A percentile compares a stretch with the other conserved stretches of the same genome.
These are phyloP conservation scores for Cremastobaeus sp. DNA, from an alignment of 2,888 invertebrate genomes.

Conservation along the genomic window DNA sequence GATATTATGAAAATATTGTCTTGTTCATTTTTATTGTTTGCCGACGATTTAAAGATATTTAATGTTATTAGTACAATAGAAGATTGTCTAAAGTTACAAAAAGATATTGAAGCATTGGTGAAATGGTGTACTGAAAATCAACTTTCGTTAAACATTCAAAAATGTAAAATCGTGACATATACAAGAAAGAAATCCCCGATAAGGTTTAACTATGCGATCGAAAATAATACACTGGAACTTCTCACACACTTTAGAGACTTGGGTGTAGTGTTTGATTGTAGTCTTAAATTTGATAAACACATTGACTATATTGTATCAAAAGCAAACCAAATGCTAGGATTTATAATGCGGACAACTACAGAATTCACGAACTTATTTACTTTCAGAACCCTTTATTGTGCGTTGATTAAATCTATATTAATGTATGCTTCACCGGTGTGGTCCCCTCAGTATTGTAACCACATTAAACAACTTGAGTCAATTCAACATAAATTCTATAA, in stretches of 20 bases:
- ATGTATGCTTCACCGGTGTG: background rate
- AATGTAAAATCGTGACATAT: conserved; percentile 1
- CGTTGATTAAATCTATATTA: background rate
- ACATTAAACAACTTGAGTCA: background rate
- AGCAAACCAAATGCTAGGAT: conserved; percentile 4
- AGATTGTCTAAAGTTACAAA: background rate
- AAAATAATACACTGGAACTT: background rate
- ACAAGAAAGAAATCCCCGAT: background rate
- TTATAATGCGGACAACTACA: background rate
- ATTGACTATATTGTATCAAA: background rate
- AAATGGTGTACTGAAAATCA: background rate
- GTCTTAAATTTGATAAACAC: conserved; percentile 5
- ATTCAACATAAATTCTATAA: background rate
- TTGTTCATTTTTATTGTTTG: conserved; percentile 1
- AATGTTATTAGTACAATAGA: background rate
- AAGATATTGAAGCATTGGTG: background rate
- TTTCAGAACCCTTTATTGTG: background rate
- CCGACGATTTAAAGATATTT: background rate
- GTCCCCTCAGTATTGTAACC: background rate
- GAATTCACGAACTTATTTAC: background rate
- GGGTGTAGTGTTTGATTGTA: background rate
- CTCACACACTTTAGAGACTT: background rate
- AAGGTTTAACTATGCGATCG: background rate
- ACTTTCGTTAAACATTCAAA: background rate
- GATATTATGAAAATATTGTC: background rate